phyloP scores from a whole-genome alignment of 2,113 vertebrate species.

The Phylloscopus whistleri region DNA sequence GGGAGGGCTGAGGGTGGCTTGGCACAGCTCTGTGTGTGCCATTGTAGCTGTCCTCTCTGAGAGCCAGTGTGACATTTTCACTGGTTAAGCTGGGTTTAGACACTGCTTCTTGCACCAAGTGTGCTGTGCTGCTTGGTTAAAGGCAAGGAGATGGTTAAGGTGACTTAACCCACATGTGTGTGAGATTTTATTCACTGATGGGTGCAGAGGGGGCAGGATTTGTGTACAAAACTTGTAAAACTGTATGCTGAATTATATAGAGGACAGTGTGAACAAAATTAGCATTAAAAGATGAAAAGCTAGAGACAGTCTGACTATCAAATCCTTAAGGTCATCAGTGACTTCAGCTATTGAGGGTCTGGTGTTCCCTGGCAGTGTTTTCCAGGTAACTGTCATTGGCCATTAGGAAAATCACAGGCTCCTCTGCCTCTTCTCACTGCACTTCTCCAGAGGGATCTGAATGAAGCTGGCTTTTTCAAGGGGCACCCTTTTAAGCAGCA shows the following conservation, averaged over 20 bases:
- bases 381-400: background rate
- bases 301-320: background rate
- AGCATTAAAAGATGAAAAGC: background rate
- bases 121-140: too few species aligned
- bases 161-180: rapidly evolving
- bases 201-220: background rate
- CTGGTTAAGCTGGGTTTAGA: background rate
- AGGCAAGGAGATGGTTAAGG: background rate
- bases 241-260: background rate
- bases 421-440: background rate
- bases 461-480: background rate
- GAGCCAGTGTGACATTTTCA: rapidly evolving
- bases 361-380: background rate
- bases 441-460: background rate
- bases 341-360: background rate
- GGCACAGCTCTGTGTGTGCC: rapidly evolving
- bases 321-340: background rate
- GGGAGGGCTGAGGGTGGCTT: background rate
- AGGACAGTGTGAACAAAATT: background rate
- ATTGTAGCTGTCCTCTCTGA: rapidly evolving
- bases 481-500: background rate
- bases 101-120: rapidly evolving
- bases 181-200: background rate
- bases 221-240: background rate
- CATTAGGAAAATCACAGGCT: background rate